phyloP scores from a whole-genome alignment of 2,797 vertebrate species.

The Oryzias dopingdopingensis region DNA sequence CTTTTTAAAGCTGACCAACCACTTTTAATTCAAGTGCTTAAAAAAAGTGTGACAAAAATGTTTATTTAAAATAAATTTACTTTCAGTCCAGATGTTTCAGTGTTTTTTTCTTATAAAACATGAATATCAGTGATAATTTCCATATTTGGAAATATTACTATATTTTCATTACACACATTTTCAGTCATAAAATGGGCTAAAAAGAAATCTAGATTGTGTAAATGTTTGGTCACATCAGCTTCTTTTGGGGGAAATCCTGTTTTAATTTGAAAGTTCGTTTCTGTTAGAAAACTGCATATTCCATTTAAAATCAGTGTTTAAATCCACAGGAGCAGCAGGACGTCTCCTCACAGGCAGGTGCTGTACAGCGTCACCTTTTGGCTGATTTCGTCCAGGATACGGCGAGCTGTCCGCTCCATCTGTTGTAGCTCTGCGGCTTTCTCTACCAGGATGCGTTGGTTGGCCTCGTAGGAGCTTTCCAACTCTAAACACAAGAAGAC shows the following conservation, averaged over 20 bases:
- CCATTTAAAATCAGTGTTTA: no score
- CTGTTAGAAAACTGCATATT: conserved; percentile 18
- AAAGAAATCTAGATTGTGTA: conserved; percentile 1
- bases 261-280: conserved; percentile 21
- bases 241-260: conserved; percentile 24
- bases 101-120: conserved; percentile 17
- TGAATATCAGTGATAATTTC: conserved; percentile 7
- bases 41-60: background rate
- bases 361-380: conserved; percentile 89
- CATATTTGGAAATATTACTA: conserved; percentile 13
- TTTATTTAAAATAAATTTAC: background rate
- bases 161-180: conserved; percentile 9
- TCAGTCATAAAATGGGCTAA: conserved; percentile 26
- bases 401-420: conserved; percentile 81
- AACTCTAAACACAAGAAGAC: conserved; percentile 74
- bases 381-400: conserved; percentile 88
- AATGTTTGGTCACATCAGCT: conserved; percentile 44
- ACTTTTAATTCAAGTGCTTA: background rate
- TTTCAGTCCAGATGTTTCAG: background rate
- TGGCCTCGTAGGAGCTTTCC: conserved; percentile 85
- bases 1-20: background rate
- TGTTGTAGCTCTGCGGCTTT: conserved; percentile 83
- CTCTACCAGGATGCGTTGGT: conserved; percentile 86
- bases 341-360: conserved; percentile 76
- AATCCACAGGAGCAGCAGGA: no score